Evolutionary conservation across 2,797 vertebrate genomes (phyloP), one percentile per base, ranked within the genome.

Genomic region (Pangasius larnaudii): DNA sequence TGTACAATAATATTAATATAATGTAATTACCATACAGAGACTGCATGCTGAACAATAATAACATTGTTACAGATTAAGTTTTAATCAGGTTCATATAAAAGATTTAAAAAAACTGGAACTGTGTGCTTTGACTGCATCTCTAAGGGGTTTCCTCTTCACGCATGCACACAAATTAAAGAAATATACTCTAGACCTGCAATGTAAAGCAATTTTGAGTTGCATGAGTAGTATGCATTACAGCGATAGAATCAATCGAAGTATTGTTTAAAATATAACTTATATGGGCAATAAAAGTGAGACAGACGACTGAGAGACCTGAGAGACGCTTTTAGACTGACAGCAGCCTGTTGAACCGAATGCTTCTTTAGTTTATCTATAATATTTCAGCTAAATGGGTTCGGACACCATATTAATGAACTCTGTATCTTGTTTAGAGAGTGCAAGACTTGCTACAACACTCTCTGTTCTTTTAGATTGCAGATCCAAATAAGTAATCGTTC

Each of bases 331-430:
- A 42, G 53, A 85, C 33, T 58, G 72, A 30, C 75, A 58, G 74
- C 63, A 86, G 81, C 59, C 46, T 71, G 80, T 83, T 53, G 9
- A 87, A 82, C 87, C 3, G 6, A 80, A 27, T 42, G 10, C 5
- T 42, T 81, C 5, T 81, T 27, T 80, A 13, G 9, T 84, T 7
- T 59, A 24, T 1, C 88, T 87, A 72, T 2, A 75, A 89, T 80
- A 1, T 85, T 88, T 86, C 51, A 67, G 67, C 39, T 27, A 82
- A 81, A 83, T 33, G 87, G 36, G 27, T 71, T 77, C 9, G 72
- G 65, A 65, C 67, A 36, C n/a, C 72, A 69, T 78, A 53, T 65
- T 79, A 89, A 90, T 59, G 83, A 83, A 84, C 63, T 59, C 83
- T 85, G 78, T 83, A 56, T 46, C 42, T 63, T 27, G 42, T 27